phyloP scores from a whole-genome alignment of 2,888 invertebrate species.

The Caenorhabditis macrosperma region DNA sequence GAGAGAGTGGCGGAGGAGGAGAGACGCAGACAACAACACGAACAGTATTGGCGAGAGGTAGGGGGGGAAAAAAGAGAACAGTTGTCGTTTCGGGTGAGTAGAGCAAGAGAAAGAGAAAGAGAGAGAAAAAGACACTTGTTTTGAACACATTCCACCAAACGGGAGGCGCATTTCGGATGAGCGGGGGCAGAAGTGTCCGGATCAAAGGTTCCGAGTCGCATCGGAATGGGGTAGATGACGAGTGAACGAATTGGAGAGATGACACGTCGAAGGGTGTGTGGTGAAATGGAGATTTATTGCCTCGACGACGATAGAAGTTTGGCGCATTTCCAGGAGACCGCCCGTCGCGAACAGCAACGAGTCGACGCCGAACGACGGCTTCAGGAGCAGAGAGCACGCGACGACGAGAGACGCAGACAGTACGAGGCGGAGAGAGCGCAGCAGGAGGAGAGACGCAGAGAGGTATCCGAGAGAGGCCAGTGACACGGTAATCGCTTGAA shows the following conservation, averaged over 20 bases:
- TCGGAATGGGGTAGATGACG: slow-evolving; percentile 13
- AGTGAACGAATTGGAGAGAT: slow-evolving; percentile 23
- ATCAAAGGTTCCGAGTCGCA: slow-evolving; percentile 10
- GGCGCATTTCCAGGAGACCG: slow-evolving; percentile 55
- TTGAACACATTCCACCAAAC: slow-evolving; percentile 41
- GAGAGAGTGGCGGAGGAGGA: slow-evolving; percentile 45
- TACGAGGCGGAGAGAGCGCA: slow-evolving; percentile 45
- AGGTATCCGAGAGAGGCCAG: not conserved
- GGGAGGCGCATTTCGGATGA: slow-evolving; percentile 38
- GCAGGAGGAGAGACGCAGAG: slow-evolving; percentile 44
- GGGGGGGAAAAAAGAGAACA: not conserved
- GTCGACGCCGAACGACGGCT: slow-evolving; percentile 41
- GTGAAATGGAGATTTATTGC: not conserved
- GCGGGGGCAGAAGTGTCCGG: slow-evolving; percentile 9
- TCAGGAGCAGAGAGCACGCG: slow-evolving; percentile 47
- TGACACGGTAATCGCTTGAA: not conserved
- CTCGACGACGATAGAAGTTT: no score
- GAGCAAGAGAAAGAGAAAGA: slow-evolving; percentile 7
- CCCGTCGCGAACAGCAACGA: slow-evolving; percentile 48
- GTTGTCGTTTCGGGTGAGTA: not conserved
- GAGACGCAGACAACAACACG: slow-evolving; percentile 55
- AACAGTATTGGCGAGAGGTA: slow-evolving; percentile 58
- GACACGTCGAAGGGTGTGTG: not conserved
- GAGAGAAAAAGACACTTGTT: slow-evolving; percentile 48
- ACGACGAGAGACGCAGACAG: slow-evolving; percentile 51